Base-by-base conservation (phyloP, 2,113 vertebrate genomes). In the Mandrillus leucophaeus region DNA sequence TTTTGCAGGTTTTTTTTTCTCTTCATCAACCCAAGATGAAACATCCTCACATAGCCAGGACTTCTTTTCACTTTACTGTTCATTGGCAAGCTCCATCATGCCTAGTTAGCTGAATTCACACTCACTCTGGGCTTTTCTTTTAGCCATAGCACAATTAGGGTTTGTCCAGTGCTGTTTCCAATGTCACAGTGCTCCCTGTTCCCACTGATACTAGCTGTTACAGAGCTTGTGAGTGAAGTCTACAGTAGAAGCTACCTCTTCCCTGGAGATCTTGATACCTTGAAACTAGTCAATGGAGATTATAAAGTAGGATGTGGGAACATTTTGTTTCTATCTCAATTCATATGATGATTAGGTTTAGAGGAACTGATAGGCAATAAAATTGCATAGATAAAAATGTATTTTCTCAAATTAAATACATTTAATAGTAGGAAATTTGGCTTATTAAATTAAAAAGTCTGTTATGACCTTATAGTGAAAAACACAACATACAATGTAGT, bases 351-450 rank as follows among this genome's bases (percentile, higher is more conserved):
- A 12, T 70, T 83, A 83, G 50, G 84, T 52, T 84, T 35, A 89
- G n/a, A 57, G 18, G 22, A 78, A 52, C 55, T 50, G 5, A 45
- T 55, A 55, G 23, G 20, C 30, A 96, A 12, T 88, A 43, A 66
- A 93, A 52, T 35, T 70, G 11, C 20, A 52, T 38, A 61, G 45
- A 70, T 95, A 48, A 96, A 92, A 88, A 38, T 50, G 8, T 50
- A 30, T 82, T 94, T 88, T 27, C 25, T 40, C 17, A 57, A 83
- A 40, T 75, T 18, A 80, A 72, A 87, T 83, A 25, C 3, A 70
- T 73, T 95, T 92, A 90, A 95, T 96, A 89, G 52, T 35, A 90
- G 76, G 48, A 73, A 73, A 38, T 52, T 13, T 64, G 11, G 13
- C 75, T 25, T 76, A 61, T 83, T 86, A 95, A 27, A 55, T 40